phyloP scores from a whole-genome alignment of 2,113 vertebrate genomes.

The Amblyopsis rosae region DNA sequence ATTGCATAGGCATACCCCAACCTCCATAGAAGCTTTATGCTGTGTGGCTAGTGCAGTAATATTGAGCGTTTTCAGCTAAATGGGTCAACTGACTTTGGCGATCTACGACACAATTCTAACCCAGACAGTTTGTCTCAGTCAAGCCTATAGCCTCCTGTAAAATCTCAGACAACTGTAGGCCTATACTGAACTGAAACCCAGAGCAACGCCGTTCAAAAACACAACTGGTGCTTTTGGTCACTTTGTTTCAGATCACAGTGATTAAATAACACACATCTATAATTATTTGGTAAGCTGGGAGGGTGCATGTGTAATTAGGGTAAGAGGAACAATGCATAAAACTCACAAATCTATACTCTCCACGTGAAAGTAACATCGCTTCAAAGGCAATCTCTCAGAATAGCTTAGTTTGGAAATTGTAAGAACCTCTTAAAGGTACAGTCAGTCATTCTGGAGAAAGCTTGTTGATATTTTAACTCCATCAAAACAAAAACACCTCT shows the following conservation, averaged over 20 bases:
- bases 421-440: constrained; percentile 5
- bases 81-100: constrained; percentile 67
- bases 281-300: constrained; percentile 34
- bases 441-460: background rate
- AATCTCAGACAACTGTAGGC: constrained; percentile 38
- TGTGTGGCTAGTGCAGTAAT: constrained; percentile 47
- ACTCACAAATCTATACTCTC: constrained; percentile 46
- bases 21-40: constrained; percentile 12
- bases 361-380: constrained; percentile 29
- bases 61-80: constrained; percentile 64
- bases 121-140: constrained; percentile 57
- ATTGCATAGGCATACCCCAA: background rate
- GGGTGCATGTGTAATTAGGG: constrained; percentile 52
- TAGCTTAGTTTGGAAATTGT: constrained; percentile 1
- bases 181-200: constrained; percentile 36
- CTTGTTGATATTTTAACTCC: too few species aligned
- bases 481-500: too few species aligned
- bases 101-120: constrained; percentile 44
- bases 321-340: constrained; percentile 49
- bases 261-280: constrained; percentile 43
- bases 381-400: constrained; percentile 17
- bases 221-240: constrained; percentile 17
- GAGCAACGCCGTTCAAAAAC: constrained; percentile 12
- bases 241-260: constrained; percentile 37
- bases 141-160: constrained; percentile 18